phyloP scores from a whole-genome alignment of 2,888 invertebrate species.

The Melieria omissa region DNA sequence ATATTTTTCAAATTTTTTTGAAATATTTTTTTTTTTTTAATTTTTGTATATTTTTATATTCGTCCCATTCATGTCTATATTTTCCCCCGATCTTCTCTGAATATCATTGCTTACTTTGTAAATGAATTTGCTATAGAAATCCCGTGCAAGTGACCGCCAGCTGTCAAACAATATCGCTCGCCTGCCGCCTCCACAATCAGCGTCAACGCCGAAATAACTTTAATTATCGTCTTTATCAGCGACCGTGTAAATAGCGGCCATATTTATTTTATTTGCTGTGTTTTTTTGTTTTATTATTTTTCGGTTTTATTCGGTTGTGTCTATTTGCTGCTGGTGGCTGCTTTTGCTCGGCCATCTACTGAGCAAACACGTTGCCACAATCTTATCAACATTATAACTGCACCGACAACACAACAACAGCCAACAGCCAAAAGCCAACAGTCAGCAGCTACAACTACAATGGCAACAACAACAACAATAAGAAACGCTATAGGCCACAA shows the following conservation, averaged over 20 bases:
- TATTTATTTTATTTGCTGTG: slow-evolving; percentile 10
- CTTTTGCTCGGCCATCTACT: neutral
- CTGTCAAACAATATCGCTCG: too few relatives aligned
- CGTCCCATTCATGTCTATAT: too few relatives aligned
- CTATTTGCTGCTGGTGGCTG: neutral
- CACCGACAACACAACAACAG: slow-evolving; percentile 13
- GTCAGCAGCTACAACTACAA: neutral
- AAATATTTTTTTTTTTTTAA: too few relatives aligned
- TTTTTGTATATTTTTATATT: too few relatives aligned
- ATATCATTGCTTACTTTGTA: too few relatives aligned
- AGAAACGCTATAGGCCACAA: neutral
- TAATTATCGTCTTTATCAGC: slow-evolving; percentile 8
- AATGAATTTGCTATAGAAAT: too few relatives aligned
- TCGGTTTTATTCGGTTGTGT: neutral
- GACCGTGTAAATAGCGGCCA: slow-evolving; percentile 2
- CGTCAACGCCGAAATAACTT: neutral
- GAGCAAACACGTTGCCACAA: slow-evolving; percentile 7
- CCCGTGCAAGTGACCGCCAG: too few relatives aligned
- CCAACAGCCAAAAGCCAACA: slow-evolving; percentile 16
- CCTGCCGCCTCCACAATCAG: too few relatives aligned
- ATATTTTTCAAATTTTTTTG: too few relatives aligned
- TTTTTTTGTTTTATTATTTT: slow-evolving; percentile 11
- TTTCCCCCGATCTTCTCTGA: too few relatives aligned
- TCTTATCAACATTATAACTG: slow-evolving; percentile 9
- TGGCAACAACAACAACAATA: neutral